These are phyloP conservation scores for Trachops cirrhosus DNA, from an alignment of 2,797 vertebrate species.

Conservation along the genomic window DNA sequence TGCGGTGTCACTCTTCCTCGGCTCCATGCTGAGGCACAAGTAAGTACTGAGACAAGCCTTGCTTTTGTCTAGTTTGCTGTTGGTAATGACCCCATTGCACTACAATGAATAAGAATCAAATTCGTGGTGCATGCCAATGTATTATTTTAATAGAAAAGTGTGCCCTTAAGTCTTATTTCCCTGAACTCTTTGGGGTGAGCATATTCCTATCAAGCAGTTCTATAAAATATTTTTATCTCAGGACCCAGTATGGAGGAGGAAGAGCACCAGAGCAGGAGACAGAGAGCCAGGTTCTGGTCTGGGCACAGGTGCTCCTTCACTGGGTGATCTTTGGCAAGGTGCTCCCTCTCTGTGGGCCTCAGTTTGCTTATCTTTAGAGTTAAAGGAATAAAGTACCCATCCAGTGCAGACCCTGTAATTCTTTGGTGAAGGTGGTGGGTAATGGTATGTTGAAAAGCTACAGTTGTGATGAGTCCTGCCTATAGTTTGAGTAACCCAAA, in stretches of 20 bases:
- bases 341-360: not conserved
- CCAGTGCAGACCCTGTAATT: not conserved
- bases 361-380: not conserved
- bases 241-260: not conserved
- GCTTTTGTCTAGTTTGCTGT: not conserved
- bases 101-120: constrained; percentile 2
- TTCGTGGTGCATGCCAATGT: not conserved
- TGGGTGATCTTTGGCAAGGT: not conserved
- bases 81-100: not conserved
- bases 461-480: no score
- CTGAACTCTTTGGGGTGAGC: not conserved
- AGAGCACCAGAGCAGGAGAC: not conserved
- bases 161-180: not conserved
- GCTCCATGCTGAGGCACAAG: constrained; percentile 38
- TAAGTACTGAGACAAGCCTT: constrained; percentile 19
- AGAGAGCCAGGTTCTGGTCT: not conserved
- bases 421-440: not conserved
- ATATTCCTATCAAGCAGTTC: not conserved
- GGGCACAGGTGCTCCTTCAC: not conserved
- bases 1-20: constrained; percentile 56
- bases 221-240: not conserved
- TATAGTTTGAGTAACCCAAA: not conserved
- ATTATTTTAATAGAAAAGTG: not conserved
- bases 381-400: not conserved
- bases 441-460: not conserved